Evolutionary conservation across 1,140 invertebrate genomes (phyloP).

Genomic region (Aethina tumida): DNA sequence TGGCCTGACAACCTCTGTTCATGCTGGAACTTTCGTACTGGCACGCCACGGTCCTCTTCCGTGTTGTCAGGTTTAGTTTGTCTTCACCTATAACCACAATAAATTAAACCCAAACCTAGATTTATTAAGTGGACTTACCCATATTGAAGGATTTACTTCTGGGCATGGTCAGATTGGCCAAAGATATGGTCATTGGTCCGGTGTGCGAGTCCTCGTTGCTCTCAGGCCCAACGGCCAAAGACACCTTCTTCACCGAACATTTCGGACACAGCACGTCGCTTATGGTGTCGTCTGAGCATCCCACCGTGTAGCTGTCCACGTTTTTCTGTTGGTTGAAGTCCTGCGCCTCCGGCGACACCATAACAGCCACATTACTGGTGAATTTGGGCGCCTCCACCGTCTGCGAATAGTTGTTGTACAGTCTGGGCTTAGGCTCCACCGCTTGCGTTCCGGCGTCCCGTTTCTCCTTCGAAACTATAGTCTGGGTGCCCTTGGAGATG

Average conservation of each 20-base stretch:
- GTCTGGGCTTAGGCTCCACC: conserved; percentile 7
- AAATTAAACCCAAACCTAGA: no score
- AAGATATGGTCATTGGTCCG: conserved; percentile 22
- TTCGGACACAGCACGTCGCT: conserved; percentile 40
- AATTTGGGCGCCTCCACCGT: conserved; percentile 16
- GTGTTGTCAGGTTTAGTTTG: conserved; percentile 21
- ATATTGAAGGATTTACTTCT: conserved; percentile 34
- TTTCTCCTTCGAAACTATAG: conserved; percentile 25
- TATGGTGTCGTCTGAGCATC: conserved; percentile 39
- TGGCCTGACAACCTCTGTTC: conserved; percentile 22
- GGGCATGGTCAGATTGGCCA: conserved; percentile 25
- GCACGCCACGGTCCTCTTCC: conserved; percentile 24
- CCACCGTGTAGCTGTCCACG: conserved; percentile 36
- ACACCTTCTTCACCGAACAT: conserved; percentile 38
- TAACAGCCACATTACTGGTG: conserved; percentile 34
- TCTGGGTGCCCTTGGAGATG: conserved; percentile 29
- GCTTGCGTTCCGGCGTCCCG: conserved; percentile 31
- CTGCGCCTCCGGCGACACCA: conserved; percentile 31
- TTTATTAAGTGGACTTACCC: no score
- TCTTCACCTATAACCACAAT: no score
- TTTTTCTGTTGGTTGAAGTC: conserved; percentile 31
- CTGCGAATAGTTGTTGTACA: conserved; percentile 16
- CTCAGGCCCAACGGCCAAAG: conserved; percentile 37
- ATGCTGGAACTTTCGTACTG: conserved; percentile 23
- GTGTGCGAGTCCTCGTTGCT: conserved; percentile 21